Conservation (phyloP, 2,797 vertebrate genomes). For the Liasis olivaceus region DNA sequence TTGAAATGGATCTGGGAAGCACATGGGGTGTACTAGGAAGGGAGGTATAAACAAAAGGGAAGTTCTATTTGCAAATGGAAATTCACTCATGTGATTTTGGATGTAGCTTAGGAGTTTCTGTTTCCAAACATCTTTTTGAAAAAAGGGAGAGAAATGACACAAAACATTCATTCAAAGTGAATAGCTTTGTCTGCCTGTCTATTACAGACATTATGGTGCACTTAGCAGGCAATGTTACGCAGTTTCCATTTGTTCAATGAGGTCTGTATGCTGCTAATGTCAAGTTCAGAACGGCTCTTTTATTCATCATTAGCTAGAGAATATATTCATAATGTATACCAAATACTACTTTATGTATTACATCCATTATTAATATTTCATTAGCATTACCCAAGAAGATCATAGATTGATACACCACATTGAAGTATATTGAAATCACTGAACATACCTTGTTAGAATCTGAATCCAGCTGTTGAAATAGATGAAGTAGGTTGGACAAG, state of each 20-base stretch:
- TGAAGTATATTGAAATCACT: not conserved
- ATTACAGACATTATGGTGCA: not conserved
- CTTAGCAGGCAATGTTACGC: not conserved
- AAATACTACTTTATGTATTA: not conserved
- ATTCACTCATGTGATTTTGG: not conserved
- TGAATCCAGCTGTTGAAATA: constrained; percentile 68
- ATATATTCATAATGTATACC: not conserved
- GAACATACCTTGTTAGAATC: constrained; percentile 65
- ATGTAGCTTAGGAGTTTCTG: not conserved
- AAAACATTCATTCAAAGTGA: not conserved
- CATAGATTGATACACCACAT: not conserved
- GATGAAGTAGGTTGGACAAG: constrained; percentile 72
- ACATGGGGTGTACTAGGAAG: not conserved
- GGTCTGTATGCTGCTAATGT: not conserved
- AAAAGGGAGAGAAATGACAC: not conserved
- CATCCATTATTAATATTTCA: not conserved
- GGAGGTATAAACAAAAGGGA: not conserved
- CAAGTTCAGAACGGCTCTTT: not conserved
- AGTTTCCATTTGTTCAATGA: not conserved
- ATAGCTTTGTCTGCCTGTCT: not conserved
- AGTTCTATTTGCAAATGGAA: not conserved
- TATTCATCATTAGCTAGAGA: not conserved
- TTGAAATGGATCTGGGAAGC: not conserved
- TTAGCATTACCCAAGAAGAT: not conserved
- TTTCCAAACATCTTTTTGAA: not conserved